These are phyloP conservation scores for Zosterops borbonicus DNA, from an alignment of 2,113 vertebrate species.

Conservation along the genomic window DNA sequence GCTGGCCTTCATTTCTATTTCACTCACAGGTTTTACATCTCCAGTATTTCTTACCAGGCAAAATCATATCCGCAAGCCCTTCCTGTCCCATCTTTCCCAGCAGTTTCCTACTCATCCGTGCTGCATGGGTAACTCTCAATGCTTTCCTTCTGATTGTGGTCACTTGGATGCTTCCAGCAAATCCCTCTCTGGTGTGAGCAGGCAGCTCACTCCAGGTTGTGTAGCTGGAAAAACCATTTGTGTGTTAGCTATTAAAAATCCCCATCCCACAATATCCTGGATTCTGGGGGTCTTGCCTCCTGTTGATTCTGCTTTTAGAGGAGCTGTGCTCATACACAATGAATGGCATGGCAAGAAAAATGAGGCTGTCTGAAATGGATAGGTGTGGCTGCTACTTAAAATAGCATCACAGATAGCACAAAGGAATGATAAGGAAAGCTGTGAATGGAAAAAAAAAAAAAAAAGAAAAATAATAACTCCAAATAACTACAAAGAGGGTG, in stretches of 20 bases:
- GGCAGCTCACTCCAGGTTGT: background rate
- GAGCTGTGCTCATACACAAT: background rate
- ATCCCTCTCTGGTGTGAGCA: background rate
- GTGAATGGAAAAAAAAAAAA: background rate
- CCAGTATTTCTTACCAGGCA: too few relatives aligned
- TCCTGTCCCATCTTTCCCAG: too few relatives aligned
- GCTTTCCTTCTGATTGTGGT: background rate
- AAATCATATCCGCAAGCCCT: too few relatives aligned
- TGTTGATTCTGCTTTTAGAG: background rate
- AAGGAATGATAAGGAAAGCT: background rate
- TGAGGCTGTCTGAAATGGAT: background rate
- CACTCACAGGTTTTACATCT: too few relatives aligned
- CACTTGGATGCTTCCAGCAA: background rate
- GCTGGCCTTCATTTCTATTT: too few relatives aligned
- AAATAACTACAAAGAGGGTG: background rate
- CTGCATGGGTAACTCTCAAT: background rate
- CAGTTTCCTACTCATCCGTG: background rate
- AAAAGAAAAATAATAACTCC: background rate
- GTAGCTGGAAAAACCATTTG: background rate
- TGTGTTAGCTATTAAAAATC: background rate
- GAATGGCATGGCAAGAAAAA: background rate
- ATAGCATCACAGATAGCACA: background rate
- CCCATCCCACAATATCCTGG: accelerated
- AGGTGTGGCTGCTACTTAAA: background rate
- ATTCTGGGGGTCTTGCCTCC: background rate